Evolutionary conservation across 2,797 vertebrate species (phyloP).

Genomic region (Chromobotia macracanthus): DNA sequence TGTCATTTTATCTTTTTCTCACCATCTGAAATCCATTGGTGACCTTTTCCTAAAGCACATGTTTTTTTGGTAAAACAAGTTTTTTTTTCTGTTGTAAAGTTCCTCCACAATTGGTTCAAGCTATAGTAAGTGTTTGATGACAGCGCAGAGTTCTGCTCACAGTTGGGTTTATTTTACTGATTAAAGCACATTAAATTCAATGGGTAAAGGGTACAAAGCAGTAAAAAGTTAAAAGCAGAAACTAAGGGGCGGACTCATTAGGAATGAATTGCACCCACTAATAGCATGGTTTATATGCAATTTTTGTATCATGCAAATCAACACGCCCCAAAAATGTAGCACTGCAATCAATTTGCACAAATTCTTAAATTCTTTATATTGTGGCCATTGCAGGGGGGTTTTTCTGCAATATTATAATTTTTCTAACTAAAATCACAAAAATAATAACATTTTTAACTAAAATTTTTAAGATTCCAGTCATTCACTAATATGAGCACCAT

Average conservation of each 20-base stretch:
- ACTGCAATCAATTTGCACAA: not conserved
- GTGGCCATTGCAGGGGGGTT: too few species aligned
- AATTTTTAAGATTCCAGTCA: too few species aligned
- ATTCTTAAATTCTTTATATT: too few species aligned
- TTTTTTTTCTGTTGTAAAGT: constrained; percentile 35
- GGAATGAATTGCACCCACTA: not conserved
- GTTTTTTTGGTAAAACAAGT: constrained; percentile 25
- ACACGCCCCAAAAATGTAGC: not conserved
- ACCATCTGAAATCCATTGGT: constrained; percentile 33
- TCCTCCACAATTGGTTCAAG: constrained; percentile 33
- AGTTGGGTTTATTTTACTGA: constrained; percentile 16
- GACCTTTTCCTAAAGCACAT: constrained; percentile 39
- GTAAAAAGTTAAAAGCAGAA: constrained; percentile 23
- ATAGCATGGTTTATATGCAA: not conserved
- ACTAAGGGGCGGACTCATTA: not conserved
- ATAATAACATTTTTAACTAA: too few species aligned
- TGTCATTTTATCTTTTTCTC: constrained; percentile 28
- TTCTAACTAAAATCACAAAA: too few species aligned
- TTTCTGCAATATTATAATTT: too few species aligned
- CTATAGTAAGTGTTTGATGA: constrained; percentile 5
- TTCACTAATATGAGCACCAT: too few species aligned
- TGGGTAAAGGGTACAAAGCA: constrained; percentile 16
- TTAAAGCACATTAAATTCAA: not conserved
- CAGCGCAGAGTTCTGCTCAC: constrained; percentile 5
- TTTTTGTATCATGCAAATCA: not conserved